Conservation (phyloP, 2,113 vertebrate genomes). For the Ivindomyrus marchei region DNA sequence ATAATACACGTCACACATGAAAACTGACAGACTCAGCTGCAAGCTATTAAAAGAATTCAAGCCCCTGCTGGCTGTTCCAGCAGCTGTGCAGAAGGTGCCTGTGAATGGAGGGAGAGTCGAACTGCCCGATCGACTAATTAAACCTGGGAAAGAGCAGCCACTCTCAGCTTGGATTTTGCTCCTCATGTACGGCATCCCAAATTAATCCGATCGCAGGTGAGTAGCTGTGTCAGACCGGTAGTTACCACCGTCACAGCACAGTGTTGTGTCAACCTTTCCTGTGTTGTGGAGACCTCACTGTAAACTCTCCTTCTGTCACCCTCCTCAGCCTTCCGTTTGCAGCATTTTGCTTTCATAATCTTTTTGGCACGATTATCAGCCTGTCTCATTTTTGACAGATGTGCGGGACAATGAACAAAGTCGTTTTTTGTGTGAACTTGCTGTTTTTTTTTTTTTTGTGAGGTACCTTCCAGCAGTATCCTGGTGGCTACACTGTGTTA, state of each 20-base stretch:
- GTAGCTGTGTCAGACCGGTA: conserved; percentile 19
- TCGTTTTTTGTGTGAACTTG: conserved; percentile 23
- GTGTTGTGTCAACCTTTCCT: conserved; percentile 6
- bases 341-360: neutral
- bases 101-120: conserved; percentile 52
- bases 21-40: conserved; percentile 53
- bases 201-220: conserved; percentile 55
- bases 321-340: conserved; percentile 12
- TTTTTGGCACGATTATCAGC: conserved; percentile 11
- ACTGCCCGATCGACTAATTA: conserved; percentile 41
- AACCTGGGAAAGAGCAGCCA: conserved; percentile 46
- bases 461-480: conserved; percentile 46
- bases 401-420: conserved; percentile 22
- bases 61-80: conserved; percentile 31
- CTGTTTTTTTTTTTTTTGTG: conserved; percentile 1
- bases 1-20: conserved; percentile 41
- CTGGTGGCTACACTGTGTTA: conserved; percentile 36
- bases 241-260: neutral
- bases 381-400: conserved; percentile 21
- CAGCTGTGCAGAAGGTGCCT: conserved; percentile 29
- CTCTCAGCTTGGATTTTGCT: conserved; percentile 51
- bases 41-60: conserved; percentile 60
- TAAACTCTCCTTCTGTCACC: neutral
- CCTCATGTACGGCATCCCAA: conserved; percentile 40
- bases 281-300: neutral